Conservation (phyloP, 2,797 vertebrate species). For the Hyperoplus lanceolatus region DNA sequence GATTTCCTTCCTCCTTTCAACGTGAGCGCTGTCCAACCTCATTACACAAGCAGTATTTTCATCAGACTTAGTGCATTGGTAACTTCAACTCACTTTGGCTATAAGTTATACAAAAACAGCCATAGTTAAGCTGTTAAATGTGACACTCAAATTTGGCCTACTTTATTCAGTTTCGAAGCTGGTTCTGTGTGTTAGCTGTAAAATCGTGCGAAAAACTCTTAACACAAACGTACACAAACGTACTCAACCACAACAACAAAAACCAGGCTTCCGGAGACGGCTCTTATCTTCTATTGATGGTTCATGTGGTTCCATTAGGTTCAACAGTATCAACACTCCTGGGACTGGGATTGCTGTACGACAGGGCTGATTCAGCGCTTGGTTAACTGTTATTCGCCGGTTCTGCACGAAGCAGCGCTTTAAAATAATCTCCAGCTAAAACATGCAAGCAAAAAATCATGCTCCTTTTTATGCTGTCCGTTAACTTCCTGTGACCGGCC, state of each 20-base stretch:
- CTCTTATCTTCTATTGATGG: constrained; percentile 11
- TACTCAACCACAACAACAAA: not conserved
- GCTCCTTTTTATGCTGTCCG: no score
- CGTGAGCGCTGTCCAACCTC: not conserved
- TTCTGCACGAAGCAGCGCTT: not conserved
- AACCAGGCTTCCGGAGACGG: not conserved
- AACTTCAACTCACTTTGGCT: not conserved
- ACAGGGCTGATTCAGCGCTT: constrained; percentile 34
- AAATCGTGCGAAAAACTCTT: not conserved
- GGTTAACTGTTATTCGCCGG: constrained; percentile 18
- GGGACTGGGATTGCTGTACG: constrained; percentile 11
- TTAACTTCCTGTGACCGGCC: no score
- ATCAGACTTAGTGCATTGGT: not conserved
- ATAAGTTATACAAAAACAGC: not conserved
- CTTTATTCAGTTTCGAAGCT: not conserved
- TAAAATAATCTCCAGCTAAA: no score
- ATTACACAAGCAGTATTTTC: constrained; percentile 8
- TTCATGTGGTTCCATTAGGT: constrained; percentile 7
- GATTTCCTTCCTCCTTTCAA: constrained; percentile 34
- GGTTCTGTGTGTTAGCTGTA: not conserved
- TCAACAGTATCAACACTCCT: constrained; percentile 15
- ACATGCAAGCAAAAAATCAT: no score
- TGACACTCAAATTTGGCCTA: not conserved
- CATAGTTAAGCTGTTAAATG: not conserved
- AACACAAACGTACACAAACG: not conserved